Evolutionary conservation across 2,888 invertebrate species (phyloP), one percentile per base, ranked within the genome.

Genomic region (Hypomecis punctinalis): DNA sequence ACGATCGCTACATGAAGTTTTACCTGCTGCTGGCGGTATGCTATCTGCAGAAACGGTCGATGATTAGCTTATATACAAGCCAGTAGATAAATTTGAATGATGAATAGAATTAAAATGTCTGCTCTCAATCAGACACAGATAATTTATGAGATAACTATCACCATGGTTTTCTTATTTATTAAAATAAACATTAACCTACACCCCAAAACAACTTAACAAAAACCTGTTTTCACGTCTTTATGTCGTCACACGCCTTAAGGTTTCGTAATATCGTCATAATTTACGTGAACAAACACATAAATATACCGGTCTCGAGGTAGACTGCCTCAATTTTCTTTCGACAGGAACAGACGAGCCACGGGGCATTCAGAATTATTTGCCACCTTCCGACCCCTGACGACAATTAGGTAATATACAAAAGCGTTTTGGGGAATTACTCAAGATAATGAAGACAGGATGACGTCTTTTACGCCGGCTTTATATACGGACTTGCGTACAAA

Each of bases 361-460:
- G 66, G 71, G 68, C 68, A 70, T 72, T 66, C 67, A 61, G 68
- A 70, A 74, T 77, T 77, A 82, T 76, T 83, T 79, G 36, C 81
- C 69, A 66, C 70, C 60, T 71, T 73, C 75, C 74, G 72, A 68
- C 67, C 74, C 71, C 59, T 63, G 60, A 61, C 76, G 72, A 77
- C 77, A 77, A 80, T 77, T 78, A 81, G 76, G 68, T 68, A 66
- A 75, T 68, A 69, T 59, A 68, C 57, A 66, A 70, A 57, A 68
- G 58, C 66, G 69, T 75, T 55, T 72, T 68, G 59, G 47, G 54
- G 68, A 68, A 73, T 71, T 56, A 61, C 63, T 67, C 61, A 60
- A 64, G 72, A 75, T 76, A 72, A 66, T 75, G 63, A 71, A 46
- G 67, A 45, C 66, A 56, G 40, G 33, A 33, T 40, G 52, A 6